phyloP scores from a whole-genome alignment of 2,113 vertebrate species.

The Lycaon pictus region DNA sequence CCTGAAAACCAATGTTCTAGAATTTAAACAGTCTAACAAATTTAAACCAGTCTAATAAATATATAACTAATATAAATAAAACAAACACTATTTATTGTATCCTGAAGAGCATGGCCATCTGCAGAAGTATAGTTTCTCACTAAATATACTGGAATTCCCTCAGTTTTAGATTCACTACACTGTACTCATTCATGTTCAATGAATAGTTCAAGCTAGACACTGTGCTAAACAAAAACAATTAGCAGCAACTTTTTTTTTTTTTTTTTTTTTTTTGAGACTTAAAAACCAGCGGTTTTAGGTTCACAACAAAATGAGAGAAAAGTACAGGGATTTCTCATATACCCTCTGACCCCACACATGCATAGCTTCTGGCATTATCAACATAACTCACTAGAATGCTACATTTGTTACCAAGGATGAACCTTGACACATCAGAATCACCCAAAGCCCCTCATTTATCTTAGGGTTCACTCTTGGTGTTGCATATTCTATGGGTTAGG shows the following conservation, averaged over 20 bases:
- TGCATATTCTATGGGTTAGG: not conserved
- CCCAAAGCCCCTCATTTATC: not conserved
- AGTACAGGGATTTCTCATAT: not conserved
- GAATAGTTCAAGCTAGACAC: conserved; percentile 15
- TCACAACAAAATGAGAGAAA: conserved; percentile 4
- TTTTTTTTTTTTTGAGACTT: not conserved
- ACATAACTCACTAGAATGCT: not conserved
- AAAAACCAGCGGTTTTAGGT: not conserved
- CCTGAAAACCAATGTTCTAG: conserved; percentile 54
- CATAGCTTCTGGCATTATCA: not conserved
- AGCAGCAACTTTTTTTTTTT: not conserved
- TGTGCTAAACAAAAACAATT: not conserved
- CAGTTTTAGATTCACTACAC: conserved; percentile 26
- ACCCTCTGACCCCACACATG: not conserved
- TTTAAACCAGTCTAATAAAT: not conserved
- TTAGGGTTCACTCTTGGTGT: not conserved
- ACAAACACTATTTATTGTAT: conserved; percentile 44
- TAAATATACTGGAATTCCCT: conserved; percentile 27
- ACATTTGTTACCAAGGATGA: not conserved
- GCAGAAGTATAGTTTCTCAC: conserved; percentile 43
- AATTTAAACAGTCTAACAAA: not conserved
- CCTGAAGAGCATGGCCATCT: conserved; percentile 28
- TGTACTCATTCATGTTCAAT: conserved; percentile 26
- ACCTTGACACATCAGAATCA: not conserved
- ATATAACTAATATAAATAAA: conserved; percentile 29